Percentiles rank a stretch among this genome's conserved stretches.
Evolutionary conservation across 1,140 invertebrate genomes (phyloP).

Genomic region (Dreissena polymorpha): DNA sequence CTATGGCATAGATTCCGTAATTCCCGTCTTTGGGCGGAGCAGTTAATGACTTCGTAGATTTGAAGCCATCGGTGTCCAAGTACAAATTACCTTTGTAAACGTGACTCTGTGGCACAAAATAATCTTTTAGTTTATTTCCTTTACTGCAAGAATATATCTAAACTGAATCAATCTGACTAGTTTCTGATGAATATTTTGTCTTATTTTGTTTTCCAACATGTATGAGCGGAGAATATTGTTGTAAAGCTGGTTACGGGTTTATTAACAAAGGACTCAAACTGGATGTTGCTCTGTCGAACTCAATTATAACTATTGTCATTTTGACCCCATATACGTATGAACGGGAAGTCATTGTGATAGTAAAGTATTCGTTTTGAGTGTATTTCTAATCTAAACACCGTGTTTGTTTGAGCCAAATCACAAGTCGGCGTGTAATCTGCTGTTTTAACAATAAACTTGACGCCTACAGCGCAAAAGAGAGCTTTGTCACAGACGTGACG

Average conservation of each 20-base stretch:
- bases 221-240: neutral
- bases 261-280: neutral
- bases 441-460: no score
- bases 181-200: neutral
- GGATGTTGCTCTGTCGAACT: neutral
- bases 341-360: no score
- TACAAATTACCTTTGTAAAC: slow-evolving; percentile 42
- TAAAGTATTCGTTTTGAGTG: no score
- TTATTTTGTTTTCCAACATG: neutral
- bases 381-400: no score
- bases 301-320: no score
- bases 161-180: neutral
- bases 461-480: no score
- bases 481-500: no score
- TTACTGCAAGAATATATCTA: neutral
- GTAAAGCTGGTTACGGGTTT: neutral
- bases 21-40: slow-evolving; percentile 12
- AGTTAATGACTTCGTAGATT: neutral
- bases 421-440: no score
- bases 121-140: no score
- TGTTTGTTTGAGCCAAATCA: no score
- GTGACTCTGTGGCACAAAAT: slow-evolving; percentile 8
- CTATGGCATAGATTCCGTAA: slow-evolving; percentile 29
- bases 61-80: slow-evolving; percentile 22
- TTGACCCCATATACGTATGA: no score